Base-by-base conservation (phyloP, 2,888 invertebrate species). In the Eupelmus urozonus region DNA sequence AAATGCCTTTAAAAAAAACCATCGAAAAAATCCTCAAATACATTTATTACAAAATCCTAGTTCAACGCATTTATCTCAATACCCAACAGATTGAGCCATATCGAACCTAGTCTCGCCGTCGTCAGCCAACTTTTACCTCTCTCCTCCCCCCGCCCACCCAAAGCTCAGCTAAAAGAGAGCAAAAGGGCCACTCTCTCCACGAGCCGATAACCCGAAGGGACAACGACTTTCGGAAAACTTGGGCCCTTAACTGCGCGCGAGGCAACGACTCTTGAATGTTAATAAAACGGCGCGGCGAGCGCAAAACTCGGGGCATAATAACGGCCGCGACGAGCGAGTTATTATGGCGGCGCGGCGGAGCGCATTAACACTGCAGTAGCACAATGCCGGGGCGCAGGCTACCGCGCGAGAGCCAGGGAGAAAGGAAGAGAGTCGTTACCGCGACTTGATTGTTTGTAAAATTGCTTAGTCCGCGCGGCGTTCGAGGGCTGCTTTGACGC, bases 191-290 rank as follows among this genome's bases (percentile, higher is more conserved):
- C n/a, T n/a, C n/a, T n/a, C n/a, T n/a, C n/a, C n/a, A n/a, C n/a
- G n/a, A 51, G 53, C 11, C 2, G 25, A 63, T 7, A 9, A 11
- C 34, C 49, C 25, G 2, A 66, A n/a, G 25, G 62, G 53, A 57
- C 57, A 57, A 59, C 57, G 74, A 51, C 49, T 74, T 51, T 9
- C 27, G 45, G 29, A 34, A 74, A 67, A 74, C 45, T 66, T 67
- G 42, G 42, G 57, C 74, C 49, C 18, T 49, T 60, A 63, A 62
- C 40, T 5, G 45, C 27, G 45, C 51, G 51, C 27, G 18, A 51
- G 51, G 25, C 42, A 20, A 63, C 62, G 45, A 13, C 45, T 13
- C 45, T 59, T 51, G 65, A 65, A 73, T 60, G 62, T 67, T 66
- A 74, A 74, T 74, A 67, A 67, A 74, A 74, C 66, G 11, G 9